These are phyloP conservation scores for Mormyrops attenuatus DNA, from an alignment of 2,797 vertebrate genomes.

Conservation along the genomic window DNA sequence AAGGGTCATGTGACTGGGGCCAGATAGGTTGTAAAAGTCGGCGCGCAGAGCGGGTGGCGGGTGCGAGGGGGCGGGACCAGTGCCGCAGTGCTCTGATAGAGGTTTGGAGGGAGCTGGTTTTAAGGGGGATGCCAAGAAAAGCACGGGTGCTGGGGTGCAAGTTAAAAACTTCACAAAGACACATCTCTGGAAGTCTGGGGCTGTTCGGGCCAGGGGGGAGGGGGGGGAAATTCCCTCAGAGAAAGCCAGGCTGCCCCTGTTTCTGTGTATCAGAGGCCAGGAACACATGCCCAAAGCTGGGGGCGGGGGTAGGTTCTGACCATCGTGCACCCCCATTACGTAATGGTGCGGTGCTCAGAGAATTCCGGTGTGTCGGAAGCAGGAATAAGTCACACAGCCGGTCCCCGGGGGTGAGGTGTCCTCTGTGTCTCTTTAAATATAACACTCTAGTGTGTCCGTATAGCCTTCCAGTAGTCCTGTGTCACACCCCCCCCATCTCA, in stretches of 20 bases:
- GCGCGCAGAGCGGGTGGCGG: conserved; percentile 17
- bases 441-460: not conserved
- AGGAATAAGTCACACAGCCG: not conserved
- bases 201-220: not conserved
- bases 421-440: not conserved
- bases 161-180: not conserved
- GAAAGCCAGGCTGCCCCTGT: not conserved
- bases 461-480: not conserved
- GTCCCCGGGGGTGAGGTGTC: not conserved
- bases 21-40: conserved; percentile 35
- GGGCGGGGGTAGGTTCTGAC: not conserved
- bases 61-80: not conserved
- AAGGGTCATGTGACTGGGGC: conserved; percentile 30
- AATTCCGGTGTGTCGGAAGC: not conserved
- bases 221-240: not conserved
- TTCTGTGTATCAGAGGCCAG: not conserved
- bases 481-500: not conserved
- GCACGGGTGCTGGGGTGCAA: not conserved
- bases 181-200: not conserved
- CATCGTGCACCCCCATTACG: not conserved
- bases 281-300: not conserved
- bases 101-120: not conserved
- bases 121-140: not conserved
- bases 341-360: not conserved
- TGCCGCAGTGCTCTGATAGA: not conserved